These are phyloP conservation scores for Lymantria dispar DNA, from an alignment of 2,888 invertebrate genomes.

Conservation along the genomic window DNA sequence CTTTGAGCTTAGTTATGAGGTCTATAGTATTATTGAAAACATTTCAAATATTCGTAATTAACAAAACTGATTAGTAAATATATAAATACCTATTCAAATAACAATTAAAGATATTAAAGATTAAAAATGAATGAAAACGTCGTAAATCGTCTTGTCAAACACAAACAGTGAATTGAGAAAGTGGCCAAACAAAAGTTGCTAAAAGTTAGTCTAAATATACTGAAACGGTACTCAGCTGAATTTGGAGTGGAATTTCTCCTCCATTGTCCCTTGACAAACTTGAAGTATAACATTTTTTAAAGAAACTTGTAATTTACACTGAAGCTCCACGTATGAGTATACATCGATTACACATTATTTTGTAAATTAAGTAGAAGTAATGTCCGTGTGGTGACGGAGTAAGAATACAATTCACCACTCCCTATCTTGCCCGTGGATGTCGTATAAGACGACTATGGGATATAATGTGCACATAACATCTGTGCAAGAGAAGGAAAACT, in stretches of 20 bases:
- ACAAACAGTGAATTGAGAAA: constrained; percentile 17
- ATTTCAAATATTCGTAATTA: not conserved
- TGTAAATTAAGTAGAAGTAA: not conserved
- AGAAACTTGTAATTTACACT: constrained; percentile 6
- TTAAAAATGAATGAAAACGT: constrained; percentile 13
- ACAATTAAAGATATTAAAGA: constrained; percentile 5
- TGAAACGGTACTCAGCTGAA: constrained; percentile 21
- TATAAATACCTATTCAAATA: constrained; percentile 4
- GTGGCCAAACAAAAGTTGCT: constrained; percentile 14
- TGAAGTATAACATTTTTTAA: constrained; percentile 5
- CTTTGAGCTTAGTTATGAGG: too few species aligned
- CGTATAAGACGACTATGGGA: too few species aligned
- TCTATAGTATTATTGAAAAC: too few species aligned
- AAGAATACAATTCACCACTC: too few species aligned
- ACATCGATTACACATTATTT: not conserved
- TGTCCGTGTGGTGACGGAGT: too few species aligned
- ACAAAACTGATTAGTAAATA: not conserved
- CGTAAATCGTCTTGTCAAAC: constrained; percentile 27
- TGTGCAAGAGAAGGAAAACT: too few species aligned
- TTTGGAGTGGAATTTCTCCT: constrained; percentile 7
- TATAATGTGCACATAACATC: too few species aligned
- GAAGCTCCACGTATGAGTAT: not conserved
- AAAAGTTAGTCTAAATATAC: constrained; percentile 34
- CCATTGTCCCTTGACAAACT: constrained; percentile 8
- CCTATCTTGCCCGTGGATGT: too few species aligned